Conservation (phyloP, 2,113 vertebrate species). For the Lophius piscatorius region DNA sequence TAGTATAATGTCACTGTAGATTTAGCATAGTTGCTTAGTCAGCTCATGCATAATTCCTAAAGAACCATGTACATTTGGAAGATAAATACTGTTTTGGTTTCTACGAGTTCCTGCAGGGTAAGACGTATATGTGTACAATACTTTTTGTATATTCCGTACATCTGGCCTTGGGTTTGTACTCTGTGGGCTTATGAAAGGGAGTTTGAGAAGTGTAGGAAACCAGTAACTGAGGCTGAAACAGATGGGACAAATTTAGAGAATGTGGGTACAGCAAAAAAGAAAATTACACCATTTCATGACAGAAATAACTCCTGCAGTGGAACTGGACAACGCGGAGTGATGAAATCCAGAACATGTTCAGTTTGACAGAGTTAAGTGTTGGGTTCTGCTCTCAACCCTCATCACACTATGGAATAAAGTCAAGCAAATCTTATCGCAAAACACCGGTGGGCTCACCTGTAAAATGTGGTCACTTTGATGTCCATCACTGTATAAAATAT, state of each 20-base stretch:
- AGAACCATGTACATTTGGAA: too few relatives aligned
- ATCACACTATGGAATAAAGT: too few relatives aligned
- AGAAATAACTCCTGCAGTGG: constrained; percentile 23
- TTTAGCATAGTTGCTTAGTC: neutral
- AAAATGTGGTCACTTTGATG: too few relatives aligned
- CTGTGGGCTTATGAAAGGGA: constrained; percentile 31
- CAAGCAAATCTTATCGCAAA: too few relatives aligned
- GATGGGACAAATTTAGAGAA: constrained; percentile 3
- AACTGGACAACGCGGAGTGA: neutral
- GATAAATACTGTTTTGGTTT: neutral
- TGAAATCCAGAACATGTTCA: neutral
- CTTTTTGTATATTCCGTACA: neutral
- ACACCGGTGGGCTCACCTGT: too few relatives aligned
- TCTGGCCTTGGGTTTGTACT: constrained; percentile 3
- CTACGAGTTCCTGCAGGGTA: neutral
- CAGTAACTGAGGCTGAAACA: constrained; percentile 6
- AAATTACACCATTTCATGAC: constrained; percentile 33
- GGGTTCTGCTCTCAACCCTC: neutral
- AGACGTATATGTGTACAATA: neutral
- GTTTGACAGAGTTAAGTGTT: neutral
- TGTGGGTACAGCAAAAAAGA: constrained; percentile 9
- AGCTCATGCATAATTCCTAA: neutral
- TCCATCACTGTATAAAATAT: too few relatives aligned
- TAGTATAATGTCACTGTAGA: constrained; percentile 9
- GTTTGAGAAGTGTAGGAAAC: constrained; percentile 46